Conservation (phyloP, 2,888 invertebrate genomes). For the Ceratothoa steindachneri region DNA sequence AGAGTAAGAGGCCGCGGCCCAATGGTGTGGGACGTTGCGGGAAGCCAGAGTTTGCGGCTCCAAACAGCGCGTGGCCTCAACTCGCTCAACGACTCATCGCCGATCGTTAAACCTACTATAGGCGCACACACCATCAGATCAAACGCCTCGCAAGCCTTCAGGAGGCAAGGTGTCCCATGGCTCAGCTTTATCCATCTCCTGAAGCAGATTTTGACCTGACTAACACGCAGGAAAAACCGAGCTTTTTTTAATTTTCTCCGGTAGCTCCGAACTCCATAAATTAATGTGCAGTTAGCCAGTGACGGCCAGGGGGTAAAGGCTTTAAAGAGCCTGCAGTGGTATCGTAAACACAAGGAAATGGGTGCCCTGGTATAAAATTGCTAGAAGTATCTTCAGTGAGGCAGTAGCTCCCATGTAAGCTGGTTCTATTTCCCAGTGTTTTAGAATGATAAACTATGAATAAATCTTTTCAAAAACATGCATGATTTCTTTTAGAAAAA, state of each 20-base stretch:
- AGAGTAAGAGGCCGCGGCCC: conserved; percentile 35
- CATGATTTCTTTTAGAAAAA: not conserved
- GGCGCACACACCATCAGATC: conserved; percentile 23
- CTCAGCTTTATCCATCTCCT: conserved; percentile 12
- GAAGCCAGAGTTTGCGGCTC: conserved; percentile 33
- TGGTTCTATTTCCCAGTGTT: conserved; percentile 20
- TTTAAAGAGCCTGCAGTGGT: conserved; percentile 48
- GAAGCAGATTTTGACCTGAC: conserved; percentile 9
- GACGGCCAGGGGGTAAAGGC: conserved; percentile 45
- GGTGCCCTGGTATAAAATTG: conserved; percentile 46
- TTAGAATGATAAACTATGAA: conserved; percentile 11
- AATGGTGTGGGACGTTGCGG: conserved; percentile 38
- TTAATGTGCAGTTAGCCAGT: conserved; percentile 48
- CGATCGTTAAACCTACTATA: conserved; percentile 44
- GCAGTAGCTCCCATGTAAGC: conserved; percentile 45
- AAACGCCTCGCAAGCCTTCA: conserved; percentile 11
- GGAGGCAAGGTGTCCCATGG: conserved; percentile 8
- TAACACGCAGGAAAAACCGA: not conserved
- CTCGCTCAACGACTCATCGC: conserved; percentile 40
- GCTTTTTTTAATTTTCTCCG: conserved; percentile 14
- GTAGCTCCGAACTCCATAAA: conserved; percentile 46
- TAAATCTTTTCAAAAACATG: conserved; percentile 10
- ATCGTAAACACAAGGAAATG: conserved; percentile 47
- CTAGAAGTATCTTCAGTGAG: conserved; percentile 47
- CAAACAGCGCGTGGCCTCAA: conserved; percentile 41